These are phyloP conservation scores for Aphodius sticticus DNA, from an alignment of 2,888 invertebrate species.

Conservation along the genomic window DNA sequence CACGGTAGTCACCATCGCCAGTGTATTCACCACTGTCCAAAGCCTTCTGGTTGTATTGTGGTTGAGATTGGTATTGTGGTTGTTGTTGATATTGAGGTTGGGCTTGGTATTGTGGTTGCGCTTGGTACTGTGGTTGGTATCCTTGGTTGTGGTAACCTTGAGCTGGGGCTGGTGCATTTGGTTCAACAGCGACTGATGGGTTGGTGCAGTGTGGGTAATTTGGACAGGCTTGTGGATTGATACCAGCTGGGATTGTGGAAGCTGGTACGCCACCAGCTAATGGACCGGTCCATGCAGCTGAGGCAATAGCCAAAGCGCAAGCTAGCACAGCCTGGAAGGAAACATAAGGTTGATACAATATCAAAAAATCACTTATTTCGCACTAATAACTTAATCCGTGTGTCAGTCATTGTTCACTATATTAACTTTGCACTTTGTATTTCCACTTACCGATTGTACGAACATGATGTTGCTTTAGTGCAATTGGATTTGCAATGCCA, in stretches of 20 bases:
- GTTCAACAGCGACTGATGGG: constrained; percentile 57
- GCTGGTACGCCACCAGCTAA: constrained; percentile 58
- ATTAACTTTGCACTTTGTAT: background rate
- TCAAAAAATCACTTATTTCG: background rate
- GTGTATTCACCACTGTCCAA: constrained; percentile 56
- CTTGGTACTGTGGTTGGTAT: constrained; percentile 38
- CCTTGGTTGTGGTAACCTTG: constrained; percentile 30
- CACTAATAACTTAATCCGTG: too few relatives aligned
- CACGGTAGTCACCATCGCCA: constrained; percentile 59
- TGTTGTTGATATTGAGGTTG: constrained; percentile 35
- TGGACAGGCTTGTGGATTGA: constrained; percentile 58
- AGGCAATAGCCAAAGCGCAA: constrained; percentile 52
- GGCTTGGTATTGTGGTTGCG: constrained; percentile 37
- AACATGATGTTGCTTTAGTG: constrained; percentile 55
- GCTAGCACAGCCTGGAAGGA: constrained; percentile 54
- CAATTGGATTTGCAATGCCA: constrained; percentile 51
- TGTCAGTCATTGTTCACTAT: too few relatives aligned
- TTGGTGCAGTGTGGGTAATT: constrained; percentile 59
- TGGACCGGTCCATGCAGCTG: constrained; percentile 57
- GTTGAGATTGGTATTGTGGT: constrained; percentile 35
- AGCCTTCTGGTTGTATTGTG: constrained; percentile 39
- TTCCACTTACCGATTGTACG: constrained; percentile 58
- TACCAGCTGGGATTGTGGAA: constrained; percentile 56
- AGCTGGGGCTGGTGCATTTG: constrained; percentile 48
- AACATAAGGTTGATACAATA: constrained; percentile 18